Evolutionary conservation across 2,113 vertebrate species (phyloP).

Genomic region (Tragelaphus imberbis): DNA sequence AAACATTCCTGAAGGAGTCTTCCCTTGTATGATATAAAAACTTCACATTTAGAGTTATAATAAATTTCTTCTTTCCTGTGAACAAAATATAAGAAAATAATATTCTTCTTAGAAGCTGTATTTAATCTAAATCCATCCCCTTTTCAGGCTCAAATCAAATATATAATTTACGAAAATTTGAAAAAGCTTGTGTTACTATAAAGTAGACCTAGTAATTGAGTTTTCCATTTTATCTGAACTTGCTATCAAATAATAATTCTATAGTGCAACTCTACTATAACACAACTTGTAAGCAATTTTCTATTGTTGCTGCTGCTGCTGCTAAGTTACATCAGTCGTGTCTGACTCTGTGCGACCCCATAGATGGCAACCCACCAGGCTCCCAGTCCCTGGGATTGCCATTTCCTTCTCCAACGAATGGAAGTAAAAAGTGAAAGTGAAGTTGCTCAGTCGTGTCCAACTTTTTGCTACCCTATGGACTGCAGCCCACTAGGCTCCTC

Average conservation of each 20-base stretch:
- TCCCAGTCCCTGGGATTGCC: no score
- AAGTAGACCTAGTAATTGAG: neutral
- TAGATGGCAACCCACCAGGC: accelerated
- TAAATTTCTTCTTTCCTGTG: neutral
- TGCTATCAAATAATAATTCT: neutral
- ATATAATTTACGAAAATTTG: neutral
- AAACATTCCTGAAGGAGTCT: neutral
- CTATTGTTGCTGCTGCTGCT: neutral
- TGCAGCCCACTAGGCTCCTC: no score
- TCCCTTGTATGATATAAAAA: neutral
- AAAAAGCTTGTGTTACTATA: neutral
- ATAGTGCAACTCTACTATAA: neutral
- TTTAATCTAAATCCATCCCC: neutral
- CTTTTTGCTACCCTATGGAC: no score
- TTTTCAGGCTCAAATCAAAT: neutral
- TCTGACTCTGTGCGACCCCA: no score
- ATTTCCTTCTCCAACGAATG: no score
- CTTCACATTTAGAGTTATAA: neutral
- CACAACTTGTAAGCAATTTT: neutral
- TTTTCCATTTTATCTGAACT: neutral
- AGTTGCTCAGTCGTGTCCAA: no score
- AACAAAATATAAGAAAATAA: neutral
- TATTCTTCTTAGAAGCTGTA: neutral
- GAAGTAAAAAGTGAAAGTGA: no score
- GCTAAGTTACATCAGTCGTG: accelerated